A percentile compares a stretch with the other conserved stretches of the same genome.
Conservation (phyloP, 2,113 vertebrate genomes). For the Benitochromis conjunctus region DNA sequence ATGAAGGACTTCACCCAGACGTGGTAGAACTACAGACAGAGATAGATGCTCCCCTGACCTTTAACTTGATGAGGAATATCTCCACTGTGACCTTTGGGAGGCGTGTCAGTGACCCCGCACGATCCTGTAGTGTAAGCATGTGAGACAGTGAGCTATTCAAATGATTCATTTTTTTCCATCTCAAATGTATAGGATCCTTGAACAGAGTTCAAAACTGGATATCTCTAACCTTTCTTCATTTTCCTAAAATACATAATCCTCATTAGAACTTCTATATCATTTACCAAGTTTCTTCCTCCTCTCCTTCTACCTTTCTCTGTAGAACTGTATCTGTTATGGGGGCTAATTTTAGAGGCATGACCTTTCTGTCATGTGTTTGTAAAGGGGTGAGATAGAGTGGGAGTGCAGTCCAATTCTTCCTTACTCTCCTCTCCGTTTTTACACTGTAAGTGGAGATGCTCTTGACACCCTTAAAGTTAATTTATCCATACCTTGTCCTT, state of each 20-base stretch:
- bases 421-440: not conserved
- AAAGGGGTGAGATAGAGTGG: constrained; percentile 7
- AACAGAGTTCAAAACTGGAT: not conserved
- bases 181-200: not conserved
- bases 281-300: not conserved
- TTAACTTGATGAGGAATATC: constrained; percentile 46
- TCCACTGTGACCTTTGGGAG: constrained; percentile 43
- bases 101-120: constrained; percentile 32
- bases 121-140: not conserved
- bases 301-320: not conserved
- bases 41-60: constrained; percentile 36
- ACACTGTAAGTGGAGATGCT: constrained; percentile 54
- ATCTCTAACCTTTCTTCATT: not conserved
- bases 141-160: constrained; percentile 3
- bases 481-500: constrained; percentile 59
- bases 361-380: constrained; percentile 60
- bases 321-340: constrained; percentile 1
- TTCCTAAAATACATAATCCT: not conserved
- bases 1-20: not conserved
- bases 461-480: constrained; percentile 19
- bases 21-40: not conserved
- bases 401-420: not conserved
- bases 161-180: not conserved
- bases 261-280: not conserved
- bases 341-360: constrained; percentile 67